Conservation (phyloP, 2,888 invertebrate species). For the Eledona agricola region DNA sequence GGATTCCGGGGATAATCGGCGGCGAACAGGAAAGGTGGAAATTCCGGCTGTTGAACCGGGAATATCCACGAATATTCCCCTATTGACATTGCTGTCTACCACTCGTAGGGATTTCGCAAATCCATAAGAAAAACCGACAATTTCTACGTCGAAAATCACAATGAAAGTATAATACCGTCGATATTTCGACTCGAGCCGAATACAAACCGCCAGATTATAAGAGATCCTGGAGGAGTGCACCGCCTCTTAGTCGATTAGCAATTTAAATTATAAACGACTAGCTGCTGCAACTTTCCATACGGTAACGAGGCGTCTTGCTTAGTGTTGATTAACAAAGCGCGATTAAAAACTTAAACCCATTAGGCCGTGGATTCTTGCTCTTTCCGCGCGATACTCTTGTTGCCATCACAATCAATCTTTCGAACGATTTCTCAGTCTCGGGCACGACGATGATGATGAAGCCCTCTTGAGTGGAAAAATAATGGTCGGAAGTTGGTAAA, state of each 20-base stretch:
- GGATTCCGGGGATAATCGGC: slow-evolving; percentile 39
- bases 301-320: slow-evolving; percentile 9
- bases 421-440: slow-evolving; percentile 8
- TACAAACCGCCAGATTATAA: slow-evolving; percentile 34
- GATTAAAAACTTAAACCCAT: slow-evolving; percentile 18
- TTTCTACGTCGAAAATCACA: slow-evolving; percentile 19
- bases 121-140: slow-evolving; percentile 33
- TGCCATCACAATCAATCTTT: slow-evolving; percentile 4
- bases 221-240: slow-evolving; percentile 17
- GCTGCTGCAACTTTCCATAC: slow-evolving; percentile 20
- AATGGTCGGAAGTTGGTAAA: slow-evolving; percentile 5
- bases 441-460: slow-evolving; percentile 2
- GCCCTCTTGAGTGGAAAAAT: slow-evolving; percentile 6
- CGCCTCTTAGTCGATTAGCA: slow-evolving; percentile 27
- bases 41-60: slow-evolving; percentile 35
- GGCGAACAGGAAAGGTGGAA: slow-evolving; percentile 35
- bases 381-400: slow-evolving; percentile 2
- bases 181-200: slow-evolving; percentile 21
- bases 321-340: slow-evolving; percentile 13
- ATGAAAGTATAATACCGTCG: slow-evolving; percentile 6
- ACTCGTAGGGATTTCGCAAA: slow-evolving; percentile 19
- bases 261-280: slow-evolving; percentile 24
- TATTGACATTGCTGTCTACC: slow-evolving; percentile 40
- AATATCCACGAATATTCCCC: slow-evolving; percentile 35
- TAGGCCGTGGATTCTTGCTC: slow-evolving; percentile 1